These are phyloP conservation scores for Drosophila orena DNA, from an alignment of 1,140 invertebrate genomes.

Conservation along the genomic window DNA sequence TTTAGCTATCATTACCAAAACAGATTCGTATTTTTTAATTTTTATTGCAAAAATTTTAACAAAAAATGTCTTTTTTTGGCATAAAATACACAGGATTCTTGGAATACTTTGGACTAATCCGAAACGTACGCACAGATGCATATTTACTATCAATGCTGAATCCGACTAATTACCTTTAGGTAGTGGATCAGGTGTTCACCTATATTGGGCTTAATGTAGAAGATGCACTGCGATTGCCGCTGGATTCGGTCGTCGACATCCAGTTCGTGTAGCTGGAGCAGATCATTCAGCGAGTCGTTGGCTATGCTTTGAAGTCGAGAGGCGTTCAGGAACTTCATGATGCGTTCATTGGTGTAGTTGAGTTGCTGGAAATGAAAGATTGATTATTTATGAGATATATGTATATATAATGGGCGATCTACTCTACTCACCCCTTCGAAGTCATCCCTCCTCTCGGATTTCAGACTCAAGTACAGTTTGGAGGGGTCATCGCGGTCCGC, in stretches of 20 bases:
- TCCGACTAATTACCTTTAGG: conserved; percentile 64
- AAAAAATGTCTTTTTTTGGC: conserved; percentile 58
- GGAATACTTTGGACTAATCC: conserved; percentile 44
- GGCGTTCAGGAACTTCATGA: conserved; percentile 72
- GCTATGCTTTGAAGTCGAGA: conserved; percentile 45
- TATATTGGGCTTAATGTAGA: conserved; percentile 70
- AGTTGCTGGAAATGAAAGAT: conserved; percentile 41
- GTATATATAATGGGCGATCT: fast-evolving
- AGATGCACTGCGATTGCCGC: conserved; percentile 69
- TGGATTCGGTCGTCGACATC: conserved; percentile 38
- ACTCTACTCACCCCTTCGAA: conserved; percentile 62
- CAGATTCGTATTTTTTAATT: not conserved
- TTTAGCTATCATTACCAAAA: not conserved
- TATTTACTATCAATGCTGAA: conserved; percentile 32
- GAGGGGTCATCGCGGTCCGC: conserved; percentile 67
- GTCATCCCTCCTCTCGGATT: conserved; percentile 44
- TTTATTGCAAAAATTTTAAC: conserved; percentile 64
- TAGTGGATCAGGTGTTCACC: conserved; percentile 76
- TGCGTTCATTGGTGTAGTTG: conserved; percentile 76
- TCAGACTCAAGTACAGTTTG: conserved; percentile 66
- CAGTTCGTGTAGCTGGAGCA: conserved; percentile 57
- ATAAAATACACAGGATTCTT: conserved; percentile 36
- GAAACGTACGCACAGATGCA: conserved; percentile 27
- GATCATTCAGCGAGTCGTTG: conserved; percentile 60
- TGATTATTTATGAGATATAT: not conserved